Evolutionary conservation across 2,113 vertebrate species (phyloP).

Genomic region (Brienomyrus brachyistius): DNA sequence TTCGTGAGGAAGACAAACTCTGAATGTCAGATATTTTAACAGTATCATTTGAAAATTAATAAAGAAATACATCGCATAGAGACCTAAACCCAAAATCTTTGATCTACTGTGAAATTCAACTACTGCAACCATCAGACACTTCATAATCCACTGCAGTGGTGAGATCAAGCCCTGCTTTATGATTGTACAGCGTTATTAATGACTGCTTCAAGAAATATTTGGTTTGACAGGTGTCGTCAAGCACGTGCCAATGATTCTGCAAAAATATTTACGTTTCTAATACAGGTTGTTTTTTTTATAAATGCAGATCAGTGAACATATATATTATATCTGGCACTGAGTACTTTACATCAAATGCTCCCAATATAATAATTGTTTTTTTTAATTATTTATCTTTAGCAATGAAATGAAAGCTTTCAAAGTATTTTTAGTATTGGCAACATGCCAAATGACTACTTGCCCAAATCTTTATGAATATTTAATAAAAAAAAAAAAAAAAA

Average conservation of each 20-base stretch:
- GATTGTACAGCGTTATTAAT: background rate
- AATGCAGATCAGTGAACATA: background rate
- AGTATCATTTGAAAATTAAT: background rate
- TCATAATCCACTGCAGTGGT: background rate
- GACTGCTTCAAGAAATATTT: background rate
- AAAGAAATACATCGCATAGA: background rate
- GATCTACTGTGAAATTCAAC: background rate
- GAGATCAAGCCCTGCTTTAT: background rate
- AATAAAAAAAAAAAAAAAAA: background rate
- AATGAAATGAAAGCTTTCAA: background rate
- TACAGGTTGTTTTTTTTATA: background rate
- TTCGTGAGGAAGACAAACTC: background rate
- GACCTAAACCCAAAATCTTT: background rate
- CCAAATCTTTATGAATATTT: background rate
- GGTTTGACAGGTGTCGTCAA: background rate
- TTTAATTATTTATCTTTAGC: background rate
- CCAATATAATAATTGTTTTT: background rate
- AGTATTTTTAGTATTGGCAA: background rate
- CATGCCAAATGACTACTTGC: background rate
- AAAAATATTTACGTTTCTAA: background rate
- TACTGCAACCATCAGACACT: background rate
- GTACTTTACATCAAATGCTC: background rate
- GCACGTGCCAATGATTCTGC: background rate
- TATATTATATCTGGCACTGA: background rate
- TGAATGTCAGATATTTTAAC: background rate